Evolutionary conservation across 2,113 vertebrate species (phyloP).

Genomic region (Mormoops blainvillei): DNA sequence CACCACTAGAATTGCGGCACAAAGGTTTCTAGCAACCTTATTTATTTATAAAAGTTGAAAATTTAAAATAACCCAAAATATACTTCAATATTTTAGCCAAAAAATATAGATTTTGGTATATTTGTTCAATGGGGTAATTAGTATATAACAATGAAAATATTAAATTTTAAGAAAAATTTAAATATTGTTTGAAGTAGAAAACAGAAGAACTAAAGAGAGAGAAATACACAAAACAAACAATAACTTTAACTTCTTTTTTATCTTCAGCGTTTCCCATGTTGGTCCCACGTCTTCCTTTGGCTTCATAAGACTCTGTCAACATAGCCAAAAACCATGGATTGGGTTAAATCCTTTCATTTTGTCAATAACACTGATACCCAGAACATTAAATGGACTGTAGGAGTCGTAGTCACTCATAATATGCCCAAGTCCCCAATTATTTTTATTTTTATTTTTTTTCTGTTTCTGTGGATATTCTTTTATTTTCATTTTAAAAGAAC

Average conservation of each 20-base stretch:
- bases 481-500: too few relatives aligned
- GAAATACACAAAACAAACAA: neutral
- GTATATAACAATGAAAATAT: neutral
- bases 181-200: neutral
- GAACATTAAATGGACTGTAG: neutral
- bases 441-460: too few relatives aligned
- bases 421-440: neutral
- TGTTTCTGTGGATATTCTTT: too few relatives aligned
- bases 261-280: neutral
- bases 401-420: neutral
- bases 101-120: neutral
- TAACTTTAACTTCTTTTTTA: neutral
- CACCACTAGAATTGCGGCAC: neutral
- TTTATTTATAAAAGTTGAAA: neutral
- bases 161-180: neutral
- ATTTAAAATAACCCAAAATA: neutral
- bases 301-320: neutral
- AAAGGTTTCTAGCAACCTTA: neutral
- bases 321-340: neutral
- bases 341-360: neutral
- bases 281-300: neutral
- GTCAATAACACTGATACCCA: neutral
- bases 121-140: neutral
- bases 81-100: neutral
- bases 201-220: neutral